Evolutionary conservation across 2,113 vertebrate genomes (phyloP), one percentile per base, ranked within the genome.

Genomic region (Menidia beryllina): DNA sequence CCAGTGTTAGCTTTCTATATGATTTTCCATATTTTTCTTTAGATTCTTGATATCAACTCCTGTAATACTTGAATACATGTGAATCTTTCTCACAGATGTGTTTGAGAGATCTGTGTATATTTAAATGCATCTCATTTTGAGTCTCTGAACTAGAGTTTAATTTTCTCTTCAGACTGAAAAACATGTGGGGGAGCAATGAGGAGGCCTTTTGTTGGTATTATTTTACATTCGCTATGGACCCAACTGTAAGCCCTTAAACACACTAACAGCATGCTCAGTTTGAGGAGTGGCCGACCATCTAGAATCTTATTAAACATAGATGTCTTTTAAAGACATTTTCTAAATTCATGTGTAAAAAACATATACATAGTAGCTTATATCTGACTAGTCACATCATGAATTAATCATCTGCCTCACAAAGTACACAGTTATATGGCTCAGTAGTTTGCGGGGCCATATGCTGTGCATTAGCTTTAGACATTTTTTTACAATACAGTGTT

Each of bases 121-220:
- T 13, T 68, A 24, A 4, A 0, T 38, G 2, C 25, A 34, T 20
- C 19, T 20, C 45, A 15, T 13, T 61, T 52, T 48, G 45, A 60
- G 45, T 38, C 13, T 69, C 61, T 75, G 72, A 61, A 72, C 54
- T 72, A 61, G 77, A 72, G 74, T 66, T 76, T 55, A 59, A 15
- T 56, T 56, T 54, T 56, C 64, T 69, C 75, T 67, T 60, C 56
- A 72, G 58, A 41, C 56, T 83, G 64, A 73, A 69, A 67, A 71
- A 60, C 47, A 38, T 73, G 59, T 74, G 27, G 54, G 30, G 49
- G 30, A 47, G 20, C 69, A 73, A 51, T 45, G 30, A 72, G 81
- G 72, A 69, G 21, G 39, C 61, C 30, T 41, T 68, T 67, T 59
- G 74, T 41, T 47, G 65, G 49, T n/a, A 26, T 36, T n/a, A 26